A percentile compares a stretch with the other conserved stretches of the same genome.
Conservation (phyloP, 2,888 invertebrate genomes). For the Cyclophora punctaria region DNA sequence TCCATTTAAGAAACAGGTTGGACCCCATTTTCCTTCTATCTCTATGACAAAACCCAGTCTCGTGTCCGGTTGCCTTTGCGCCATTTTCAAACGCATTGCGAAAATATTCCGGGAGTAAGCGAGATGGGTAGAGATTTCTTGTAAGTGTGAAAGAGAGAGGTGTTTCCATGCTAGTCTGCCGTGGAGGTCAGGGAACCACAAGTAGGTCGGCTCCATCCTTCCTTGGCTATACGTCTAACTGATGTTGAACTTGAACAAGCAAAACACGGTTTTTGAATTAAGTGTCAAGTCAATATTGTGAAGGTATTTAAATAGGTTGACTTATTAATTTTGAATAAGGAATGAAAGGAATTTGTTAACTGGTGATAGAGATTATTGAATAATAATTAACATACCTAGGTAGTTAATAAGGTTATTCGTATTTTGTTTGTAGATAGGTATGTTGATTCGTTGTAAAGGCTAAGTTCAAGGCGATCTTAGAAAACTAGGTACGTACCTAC, state of each 20-base stretch:
- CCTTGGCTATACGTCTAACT: slow-evolving; percentile 47
- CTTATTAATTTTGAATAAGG: too few relatives aligned
- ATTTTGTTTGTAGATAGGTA: too few relatives aligned
- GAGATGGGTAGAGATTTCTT: slow-evolving; percentile 30
- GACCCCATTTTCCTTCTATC: too few relatives aligned
- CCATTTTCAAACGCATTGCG: slow-evolving; percentile 61
- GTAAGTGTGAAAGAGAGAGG: slow-evolving; percentile 36
- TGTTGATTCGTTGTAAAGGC: too few relatives aligned
- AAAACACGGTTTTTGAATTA: slow-evolving; percentile 63
- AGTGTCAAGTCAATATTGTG: not conserved
- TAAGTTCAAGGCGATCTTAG: too few relatives aligned
- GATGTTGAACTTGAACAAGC: slow-evolving; percentile 65
- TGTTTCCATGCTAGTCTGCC: slow-evolving; percentile 54
- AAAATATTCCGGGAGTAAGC: slow-evolving; percentile 70
- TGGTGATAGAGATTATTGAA: too few relatives aligned
- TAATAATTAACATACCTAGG: too few relatives aligned
- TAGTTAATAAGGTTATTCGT: too few relatives aligned
- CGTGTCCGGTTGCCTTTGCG: slow-evolving; percentile 6
- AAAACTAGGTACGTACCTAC: too few relatives aligned
- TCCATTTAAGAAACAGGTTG: too few relatives aligned
- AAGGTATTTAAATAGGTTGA: not conserved
- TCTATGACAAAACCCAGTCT: slow-evolving; percentile 5
- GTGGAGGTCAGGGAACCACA: slow-evolving; percentile 73
- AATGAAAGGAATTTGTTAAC: too few relatives aligned
- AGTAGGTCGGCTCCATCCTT: slow-evolving; percentile 72